Evolutionary conservation across 2,113 vertebrate genomes (phyloP).

Genomic region (Panurus biarmicus): DNA sequence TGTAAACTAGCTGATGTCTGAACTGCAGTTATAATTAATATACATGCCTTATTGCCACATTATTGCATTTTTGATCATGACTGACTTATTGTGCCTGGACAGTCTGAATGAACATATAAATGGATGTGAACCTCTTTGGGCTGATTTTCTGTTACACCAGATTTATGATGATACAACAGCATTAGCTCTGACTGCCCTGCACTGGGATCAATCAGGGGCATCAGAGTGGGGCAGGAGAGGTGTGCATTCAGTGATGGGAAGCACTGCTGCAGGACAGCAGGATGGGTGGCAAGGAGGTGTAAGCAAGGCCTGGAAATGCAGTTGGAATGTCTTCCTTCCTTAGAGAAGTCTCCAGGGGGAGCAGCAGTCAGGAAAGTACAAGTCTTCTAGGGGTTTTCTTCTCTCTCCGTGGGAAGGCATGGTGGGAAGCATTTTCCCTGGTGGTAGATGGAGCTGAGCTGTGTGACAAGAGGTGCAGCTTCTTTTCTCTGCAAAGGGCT

Average conservation of each 20-base stretch:
- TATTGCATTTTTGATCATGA: neutral
- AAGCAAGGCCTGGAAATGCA: neutral
- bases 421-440: neutral
- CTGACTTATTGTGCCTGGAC: neutral
- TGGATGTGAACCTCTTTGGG: neutral
- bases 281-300: accelerated
- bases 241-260: neutral
- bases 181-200: neutral
- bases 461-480: neutral
- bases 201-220: neutral
- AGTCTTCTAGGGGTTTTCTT: neutral
- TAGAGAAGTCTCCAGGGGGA: neutral
- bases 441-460: neutral
- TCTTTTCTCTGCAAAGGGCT: neutral
- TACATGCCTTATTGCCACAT: neutral
- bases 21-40: slow-evolving; percentile 36
- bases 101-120: neutral
- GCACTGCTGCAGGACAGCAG: neutral
- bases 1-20: slow-evolving; percentile 45
- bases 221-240: neutral
- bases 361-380: neutral
- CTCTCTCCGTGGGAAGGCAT: neutral
- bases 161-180: neutral
- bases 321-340: neutral
- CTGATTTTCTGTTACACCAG: neutral